Conservation (phyloP, 2,797 vertebrate species). For the Urocyon cinereoargenteus region DNA sequence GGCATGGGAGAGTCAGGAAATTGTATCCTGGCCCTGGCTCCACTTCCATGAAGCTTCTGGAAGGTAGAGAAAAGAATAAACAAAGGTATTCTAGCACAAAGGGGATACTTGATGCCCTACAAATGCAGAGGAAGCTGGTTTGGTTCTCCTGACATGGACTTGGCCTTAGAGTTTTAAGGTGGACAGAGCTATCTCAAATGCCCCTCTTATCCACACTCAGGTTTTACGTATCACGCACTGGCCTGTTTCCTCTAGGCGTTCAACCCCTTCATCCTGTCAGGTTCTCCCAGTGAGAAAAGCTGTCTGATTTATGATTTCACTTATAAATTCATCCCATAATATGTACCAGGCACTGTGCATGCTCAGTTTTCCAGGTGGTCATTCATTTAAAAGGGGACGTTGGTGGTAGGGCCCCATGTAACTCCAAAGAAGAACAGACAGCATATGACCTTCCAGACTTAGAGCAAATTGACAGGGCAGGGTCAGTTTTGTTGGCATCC, state of each 20-base stretch:
- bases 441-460: not conserved
- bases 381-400: conserved; percentile 12
- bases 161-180: conserved; percentile 31
- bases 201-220: not conserved
- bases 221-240: not conserved
- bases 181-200: not conserved
- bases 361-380: not conserved
- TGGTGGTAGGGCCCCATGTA: not conserved
- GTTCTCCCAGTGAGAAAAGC: not conserved
- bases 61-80: conserved; percentile 33
- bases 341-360: not conserved
- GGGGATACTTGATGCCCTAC: not conserved
- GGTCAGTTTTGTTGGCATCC: not conserved
- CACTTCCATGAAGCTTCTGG: conserved; percentile 4
- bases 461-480: not conserved
- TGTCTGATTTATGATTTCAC: not conserved
- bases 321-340: not conserved
- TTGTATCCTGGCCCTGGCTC: not conserved
- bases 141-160: not conserved
- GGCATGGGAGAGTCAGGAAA: not conserved
- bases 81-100: not conserved
- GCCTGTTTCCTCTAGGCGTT: not conserved
- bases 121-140: not conserved
- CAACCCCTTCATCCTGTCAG: not conserved
- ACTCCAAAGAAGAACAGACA: not conserved